A percentile compares a stretch with the other conserved stretches of the same genome.
phyloP scores from a whole-genome alignment of 2,797 vertebrate genomes.

The Schizopygopsis pylzovi region DNA sequence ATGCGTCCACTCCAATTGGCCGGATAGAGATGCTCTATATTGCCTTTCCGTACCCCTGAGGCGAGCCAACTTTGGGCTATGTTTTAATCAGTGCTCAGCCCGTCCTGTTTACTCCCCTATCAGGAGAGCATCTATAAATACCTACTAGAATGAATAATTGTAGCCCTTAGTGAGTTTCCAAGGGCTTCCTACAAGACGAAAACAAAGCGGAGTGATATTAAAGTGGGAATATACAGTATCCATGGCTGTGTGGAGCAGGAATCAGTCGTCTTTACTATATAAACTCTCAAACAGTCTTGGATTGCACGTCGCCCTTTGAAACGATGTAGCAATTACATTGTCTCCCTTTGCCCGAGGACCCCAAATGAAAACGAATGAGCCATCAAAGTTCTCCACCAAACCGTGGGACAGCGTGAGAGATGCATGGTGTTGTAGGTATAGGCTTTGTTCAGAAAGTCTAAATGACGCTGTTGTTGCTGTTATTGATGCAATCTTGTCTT shows the following conservation, averaged over 20 bases:
- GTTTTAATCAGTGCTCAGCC: slow-evolving; percentile 38
- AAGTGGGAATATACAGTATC: slow-evolving; percentile 44
- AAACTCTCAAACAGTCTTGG: slow-evolving; percentile 37
- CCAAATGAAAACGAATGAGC: slow-evolving; percentile 50
- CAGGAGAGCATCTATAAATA: slow-evolving; percentile 53
- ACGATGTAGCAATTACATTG: slow-evolving; percentile 49
- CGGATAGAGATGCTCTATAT: slow-evolving; percentile 23
- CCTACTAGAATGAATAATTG: slow-evolving; percentile 46
- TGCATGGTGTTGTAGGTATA: slow-evolving; percentile 3
- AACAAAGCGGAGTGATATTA: slow-evolving; percentile 33
- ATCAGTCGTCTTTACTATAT: slow-evolving; percentile 9
- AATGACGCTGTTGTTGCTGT: slow-evolving; percentile 29
- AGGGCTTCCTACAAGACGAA: slow-evolving; percentile 19
- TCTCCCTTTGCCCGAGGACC: slow-evolving; percentile 43
- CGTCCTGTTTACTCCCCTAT: slow-evolving; percentile 44
- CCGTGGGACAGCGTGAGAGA: slow-evolving; percentile 7
- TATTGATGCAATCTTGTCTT: slow-evolving; percentile 52
- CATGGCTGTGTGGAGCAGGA: slow-evolving; percentile 27
- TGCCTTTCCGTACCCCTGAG: slow-evolving; percentile 29
- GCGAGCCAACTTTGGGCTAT: slow-evolving; percentile 32
- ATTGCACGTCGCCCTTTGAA: slow-evolving; percentile 19
- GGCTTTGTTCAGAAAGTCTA: slow-evolving; percentile 33
- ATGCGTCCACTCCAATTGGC: slow-evolving; percentile 49
- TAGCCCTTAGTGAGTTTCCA: slow-evolving; percentile 29
- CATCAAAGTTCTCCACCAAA: slow-evolving; percentile 24